Percentiles rank a stretch among this genome's conserved stretches.
Evolutionary conservation across 2,113 vertebrate species (phyloP).

Genomic region (Nothocercus nigrocapillus): DNA sequence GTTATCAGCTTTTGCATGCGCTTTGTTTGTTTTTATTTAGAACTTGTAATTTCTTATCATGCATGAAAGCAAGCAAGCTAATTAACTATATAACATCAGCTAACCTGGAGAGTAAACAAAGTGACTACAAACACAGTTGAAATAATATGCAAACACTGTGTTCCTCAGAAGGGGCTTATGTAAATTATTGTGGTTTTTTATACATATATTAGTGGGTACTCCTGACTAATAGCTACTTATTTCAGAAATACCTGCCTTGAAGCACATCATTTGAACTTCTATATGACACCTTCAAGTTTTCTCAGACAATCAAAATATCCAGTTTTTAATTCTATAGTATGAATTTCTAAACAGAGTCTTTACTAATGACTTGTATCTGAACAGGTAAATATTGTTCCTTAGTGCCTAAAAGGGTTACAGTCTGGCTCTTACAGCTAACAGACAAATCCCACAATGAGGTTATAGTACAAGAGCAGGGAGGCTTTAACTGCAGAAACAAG

Average conservation of each 20-base stretch:
- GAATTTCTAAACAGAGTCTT: background rate
- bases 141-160: background rate
- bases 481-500: background rate
- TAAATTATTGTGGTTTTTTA: background rate
- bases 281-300: background rate
- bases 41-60: constrained; percentile 7
- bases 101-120: constrained; percentile 14
- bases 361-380: background rate
- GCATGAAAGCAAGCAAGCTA: background rate
- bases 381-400: background rate
- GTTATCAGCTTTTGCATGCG: background rate
- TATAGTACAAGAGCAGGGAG: background rate
- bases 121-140: background rate
- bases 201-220: background rate
- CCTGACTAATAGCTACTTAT: background rate
- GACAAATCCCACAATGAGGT: background rate
- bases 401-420: background rate
- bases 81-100: background rate
- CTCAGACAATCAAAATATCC: background rate
- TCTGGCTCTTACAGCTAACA: background rate
- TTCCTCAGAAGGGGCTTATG: background rate
- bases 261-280: background rate
- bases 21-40: background rate
- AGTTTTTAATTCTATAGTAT: background rate
- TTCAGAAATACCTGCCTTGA: background rate